These are phyloP conservation scores for Drosophila rufa DNA, from an alignment of 1,140 invertebrate species.

Conservation along the genomic window DNA sequence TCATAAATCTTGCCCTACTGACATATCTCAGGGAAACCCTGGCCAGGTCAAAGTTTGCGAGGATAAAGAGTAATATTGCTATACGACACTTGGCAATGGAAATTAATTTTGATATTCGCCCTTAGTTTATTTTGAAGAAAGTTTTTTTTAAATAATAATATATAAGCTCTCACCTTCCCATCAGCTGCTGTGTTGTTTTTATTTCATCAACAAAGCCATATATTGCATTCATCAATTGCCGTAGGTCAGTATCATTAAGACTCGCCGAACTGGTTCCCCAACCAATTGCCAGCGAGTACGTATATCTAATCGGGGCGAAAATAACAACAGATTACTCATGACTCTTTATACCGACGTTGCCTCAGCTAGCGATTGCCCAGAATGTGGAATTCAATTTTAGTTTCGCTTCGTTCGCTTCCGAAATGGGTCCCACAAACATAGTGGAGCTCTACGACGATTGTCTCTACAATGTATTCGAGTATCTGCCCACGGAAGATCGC, in stretches of 20 bases:
- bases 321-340: slow-evolving; percentile 54
- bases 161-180: too few species aligned
- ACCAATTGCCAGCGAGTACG: slow-evolving; percentile 10
- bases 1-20: neutral
- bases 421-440: slow-evolving; percentile 44
- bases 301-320: slow-evolving; percentile 36
- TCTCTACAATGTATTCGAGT: slow-evolving; percentile 36
- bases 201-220: slow-evolving; percentile 8
- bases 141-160: neutral
- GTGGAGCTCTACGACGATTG: slow-evolving; percentile 55
- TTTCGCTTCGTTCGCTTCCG: slow-evolving; percentile 2
- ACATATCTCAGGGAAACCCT: neutral
- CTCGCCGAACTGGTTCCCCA: slow-evolving; percentile 28
- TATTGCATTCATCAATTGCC: slow-evolving; percentile 21
- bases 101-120: neutral
- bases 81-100: neutral
- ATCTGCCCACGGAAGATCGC: slow-evolving; percentile 30
- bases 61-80: neutral
- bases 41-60: neutral
- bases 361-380: slow-evolving; percentile 6
- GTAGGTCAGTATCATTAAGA: slow-evolving; percentile 38
- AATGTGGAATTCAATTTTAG: slow-evolving; percentile 19
- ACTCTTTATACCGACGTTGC: slow-evolving; percentile 37
- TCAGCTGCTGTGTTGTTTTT: slow-evolving; percentile 13
- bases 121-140: neutral